Evolutionary conservation across 2,888 invertebrate genomes (phyloP).

Genomic region (Noctua janthe): DNA sequence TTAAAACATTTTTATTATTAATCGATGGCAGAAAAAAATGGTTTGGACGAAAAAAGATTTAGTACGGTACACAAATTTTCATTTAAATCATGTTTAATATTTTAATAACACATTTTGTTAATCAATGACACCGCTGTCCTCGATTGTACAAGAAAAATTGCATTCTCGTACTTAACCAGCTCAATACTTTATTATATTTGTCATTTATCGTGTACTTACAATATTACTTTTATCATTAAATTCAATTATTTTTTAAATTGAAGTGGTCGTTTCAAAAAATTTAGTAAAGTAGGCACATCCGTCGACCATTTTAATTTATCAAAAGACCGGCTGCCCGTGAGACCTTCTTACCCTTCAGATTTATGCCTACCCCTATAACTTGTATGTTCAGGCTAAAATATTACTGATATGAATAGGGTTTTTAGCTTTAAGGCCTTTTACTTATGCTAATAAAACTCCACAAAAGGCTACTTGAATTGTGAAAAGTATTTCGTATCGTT

Average conservation of each 20-base stretch:
- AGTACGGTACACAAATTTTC: too few relatives aligned
- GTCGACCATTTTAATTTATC: constrained; percentile 24
- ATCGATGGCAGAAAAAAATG: background rate
- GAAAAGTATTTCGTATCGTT: constrained; percentile 17
- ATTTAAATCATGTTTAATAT: background rate
- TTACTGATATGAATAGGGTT: constrained; percentile 33
- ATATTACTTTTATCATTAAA: background rate
- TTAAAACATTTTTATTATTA: background rate
- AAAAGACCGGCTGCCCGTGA: constrained; percentile 17
- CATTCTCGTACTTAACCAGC: background rate
- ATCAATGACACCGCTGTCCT: background rate
- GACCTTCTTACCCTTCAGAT: constrained; percentile 27
- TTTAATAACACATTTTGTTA: background rate
- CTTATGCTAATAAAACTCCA: constrained; percentile 33
- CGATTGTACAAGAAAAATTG: background rate
- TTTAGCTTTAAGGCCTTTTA: background rate
- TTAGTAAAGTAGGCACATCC: background rate
- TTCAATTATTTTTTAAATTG: background rate
- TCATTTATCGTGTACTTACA: background rate
- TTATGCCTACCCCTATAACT: constrained; percentile 28
- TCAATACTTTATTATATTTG: background rate
- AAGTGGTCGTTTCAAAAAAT: background rate
- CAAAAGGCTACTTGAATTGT: constrained; percentile 12
- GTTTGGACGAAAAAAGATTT: background rate
- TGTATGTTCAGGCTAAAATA: constrained; percentile 32